phyloP scores from a whole-genome alignment of 2,888 invertebrate genomes.

The Neoascia interrupta region DNA sequence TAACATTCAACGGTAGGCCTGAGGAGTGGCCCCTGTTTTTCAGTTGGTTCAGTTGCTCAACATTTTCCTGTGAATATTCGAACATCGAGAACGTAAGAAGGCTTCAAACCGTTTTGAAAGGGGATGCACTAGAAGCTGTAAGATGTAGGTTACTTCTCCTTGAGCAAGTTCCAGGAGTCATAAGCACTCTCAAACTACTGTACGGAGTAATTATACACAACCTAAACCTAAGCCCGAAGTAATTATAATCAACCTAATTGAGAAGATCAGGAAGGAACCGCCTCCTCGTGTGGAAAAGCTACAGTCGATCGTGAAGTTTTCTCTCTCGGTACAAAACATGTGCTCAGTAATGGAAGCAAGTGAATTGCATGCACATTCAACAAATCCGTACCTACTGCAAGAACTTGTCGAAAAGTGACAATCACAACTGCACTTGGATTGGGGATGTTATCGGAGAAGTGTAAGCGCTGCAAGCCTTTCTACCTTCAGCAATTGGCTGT shows the following conservation, averaged over 20 bases:
- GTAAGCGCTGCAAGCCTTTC: not conserved
- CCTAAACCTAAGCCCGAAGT: no score
- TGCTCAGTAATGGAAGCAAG: slow-evolving; percentile 16
- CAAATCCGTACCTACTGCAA: not conserved
- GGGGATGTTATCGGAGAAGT: not conserved
- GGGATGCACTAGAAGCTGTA: slow-evolving; percentile 9
- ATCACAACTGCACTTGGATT: not conserved
- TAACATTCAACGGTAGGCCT: not conserved
- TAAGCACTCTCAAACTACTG: slow-evolving; percentile 2
- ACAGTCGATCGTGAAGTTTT: slow-evolving; percentile 17
- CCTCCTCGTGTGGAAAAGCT: not conserved
- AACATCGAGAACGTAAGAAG: slow-evolving; percentile 9
- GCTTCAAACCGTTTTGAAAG: slow-evolving; percentile 1
- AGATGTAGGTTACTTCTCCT: not conserved
- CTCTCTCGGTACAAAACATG: slow-evolving; percentile 4
- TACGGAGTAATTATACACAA: no score
- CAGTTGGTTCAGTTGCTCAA: slow-evolving; percentile 3
- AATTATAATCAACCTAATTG: not conserved
- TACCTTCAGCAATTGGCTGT: not conserved
- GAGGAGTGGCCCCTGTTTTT: slow-evolving; percentile 10
- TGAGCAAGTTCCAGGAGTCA: slow-evolving; percentile 1
- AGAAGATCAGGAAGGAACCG: slow-evolving; percentile 2
- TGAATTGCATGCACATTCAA: not conserved
- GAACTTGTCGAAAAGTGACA: slow-evolving; percentile 14
- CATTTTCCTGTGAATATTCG: not conserved